Conservation (phyloP, 2,797 vertebrate species). For the Xiphophorus birchmanni region DNA sequence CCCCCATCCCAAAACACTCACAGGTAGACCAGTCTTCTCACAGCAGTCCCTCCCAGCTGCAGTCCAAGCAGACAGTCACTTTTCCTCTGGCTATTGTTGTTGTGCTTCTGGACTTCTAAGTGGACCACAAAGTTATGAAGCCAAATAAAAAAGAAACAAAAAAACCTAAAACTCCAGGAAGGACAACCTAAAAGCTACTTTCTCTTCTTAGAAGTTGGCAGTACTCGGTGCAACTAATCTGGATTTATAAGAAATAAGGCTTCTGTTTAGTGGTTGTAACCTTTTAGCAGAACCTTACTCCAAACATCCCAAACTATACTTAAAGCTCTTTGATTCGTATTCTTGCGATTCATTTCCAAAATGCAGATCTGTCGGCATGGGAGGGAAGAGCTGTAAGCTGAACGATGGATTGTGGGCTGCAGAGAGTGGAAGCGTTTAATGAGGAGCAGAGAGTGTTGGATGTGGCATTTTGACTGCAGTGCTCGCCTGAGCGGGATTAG, state of each 20-base stretch:
- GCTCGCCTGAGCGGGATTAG: conserved; percentile 69
- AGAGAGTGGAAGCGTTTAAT: conserved; percentile 36
- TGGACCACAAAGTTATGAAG: neutral
- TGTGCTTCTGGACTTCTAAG: neutral
- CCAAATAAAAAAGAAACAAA: neutral
- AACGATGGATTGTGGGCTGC: conserved; percentile 10
- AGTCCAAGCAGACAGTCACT: neutral
- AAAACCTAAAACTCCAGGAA: neutral
- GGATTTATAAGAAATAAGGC: neutral
- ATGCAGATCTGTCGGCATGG: conserved; percentile 28
- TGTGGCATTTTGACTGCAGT: conserved; percentile 56
- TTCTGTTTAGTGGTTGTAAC: neutral
- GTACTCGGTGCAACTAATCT: neutral
- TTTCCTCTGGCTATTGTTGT: neutral
- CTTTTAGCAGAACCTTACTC: neutral
- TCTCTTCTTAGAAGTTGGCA: neutral
- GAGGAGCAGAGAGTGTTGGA: conserved; percentile 39
- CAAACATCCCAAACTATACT: neutral
- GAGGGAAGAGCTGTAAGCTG: neutral
- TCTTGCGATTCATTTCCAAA: conserved; percentile 13
- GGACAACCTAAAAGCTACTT: neutral
- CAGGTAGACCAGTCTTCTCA: neutral
- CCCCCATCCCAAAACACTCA: neutral
- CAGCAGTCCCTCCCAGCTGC: neutral
- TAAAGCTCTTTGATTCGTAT: neutral